These are phyloP conservation scores for Heliornis fulica DNA, from an alignment of 2,113 vertebrate genomes.

Conservation along the genomic window DNA sequence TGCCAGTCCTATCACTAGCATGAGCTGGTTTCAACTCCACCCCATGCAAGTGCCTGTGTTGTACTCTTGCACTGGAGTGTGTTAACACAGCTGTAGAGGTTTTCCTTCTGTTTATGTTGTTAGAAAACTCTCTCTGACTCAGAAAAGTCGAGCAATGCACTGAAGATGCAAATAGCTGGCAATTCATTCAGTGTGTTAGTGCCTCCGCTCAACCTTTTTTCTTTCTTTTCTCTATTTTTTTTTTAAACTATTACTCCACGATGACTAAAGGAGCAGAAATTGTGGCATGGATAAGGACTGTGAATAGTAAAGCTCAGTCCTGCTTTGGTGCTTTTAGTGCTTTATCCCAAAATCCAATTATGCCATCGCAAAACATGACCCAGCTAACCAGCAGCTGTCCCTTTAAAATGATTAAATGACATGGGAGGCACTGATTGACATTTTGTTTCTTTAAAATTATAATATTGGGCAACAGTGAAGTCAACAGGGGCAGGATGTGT, in stretches of 20 bases:
- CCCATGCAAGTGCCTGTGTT: neutral
- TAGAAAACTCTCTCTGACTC: neutral
- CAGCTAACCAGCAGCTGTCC: neutral
- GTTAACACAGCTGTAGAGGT: neutral
- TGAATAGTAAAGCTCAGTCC: neutral
- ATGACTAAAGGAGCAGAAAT: neutral
- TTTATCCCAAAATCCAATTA: neutral
- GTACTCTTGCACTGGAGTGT: neutral
- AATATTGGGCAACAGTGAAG: rapidly evolving
- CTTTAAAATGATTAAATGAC: neutral
- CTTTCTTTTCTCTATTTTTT: too few species aligned
- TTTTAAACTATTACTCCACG: neutral
- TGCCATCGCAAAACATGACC: neutral
- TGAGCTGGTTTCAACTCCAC: neutral
- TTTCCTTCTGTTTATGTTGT: neutral
- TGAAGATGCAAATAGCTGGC: neutral
- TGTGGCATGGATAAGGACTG: neutral
- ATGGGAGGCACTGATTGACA: neutral
- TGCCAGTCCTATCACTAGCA: neutral
- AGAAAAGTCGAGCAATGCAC: neutral
- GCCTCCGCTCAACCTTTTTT: neutral
- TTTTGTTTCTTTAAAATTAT: neutral
- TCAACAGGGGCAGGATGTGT: neutral
- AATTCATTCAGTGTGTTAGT: neutral
- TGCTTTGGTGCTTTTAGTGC: neutral